Conservation (phyloP, 2,113 vertebrate species). For the Syrmaticus mikado region DNA sequence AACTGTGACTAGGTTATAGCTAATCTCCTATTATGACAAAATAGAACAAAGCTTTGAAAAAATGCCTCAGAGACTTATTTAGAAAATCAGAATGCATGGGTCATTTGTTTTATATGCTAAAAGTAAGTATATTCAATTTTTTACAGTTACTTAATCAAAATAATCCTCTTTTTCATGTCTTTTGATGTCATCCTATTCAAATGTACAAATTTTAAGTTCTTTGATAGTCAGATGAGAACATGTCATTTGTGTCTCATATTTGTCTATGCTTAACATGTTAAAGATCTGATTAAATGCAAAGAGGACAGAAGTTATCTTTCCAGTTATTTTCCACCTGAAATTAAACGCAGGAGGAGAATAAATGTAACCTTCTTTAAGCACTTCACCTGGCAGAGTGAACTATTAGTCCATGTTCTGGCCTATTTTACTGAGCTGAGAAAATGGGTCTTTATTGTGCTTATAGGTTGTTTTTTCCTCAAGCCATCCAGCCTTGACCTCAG, state of each 20-base stretch:
- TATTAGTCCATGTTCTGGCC: not conserved
- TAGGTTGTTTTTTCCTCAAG: not conserved
- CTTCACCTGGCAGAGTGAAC: not conserved
- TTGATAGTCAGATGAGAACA: rapidly evolving
- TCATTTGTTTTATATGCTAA: not conserved
- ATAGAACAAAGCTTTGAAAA: not conserved
- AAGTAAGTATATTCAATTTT: not conserved
- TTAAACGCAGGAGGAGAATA: not conserved
- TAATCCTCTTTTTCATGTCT: not conserved
- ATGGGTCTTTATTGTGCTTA: conserved; percentile 18
- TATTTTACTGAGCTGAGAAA: conserved; percentile 31
- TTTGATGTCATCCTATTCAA: not conserved
- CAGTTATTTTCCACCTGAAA: not conserved
- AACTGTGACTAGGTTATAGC: not conserved
- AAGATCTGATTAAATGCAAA: not conserved
- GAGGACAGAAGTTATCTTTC: not conserved
- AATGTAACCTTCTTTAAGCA: not conserved
- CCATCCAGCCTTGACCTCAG: conserved; percentile 50
- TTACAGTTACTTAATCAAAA: not conserved
- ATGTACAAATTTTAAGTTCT: rapidly evolving
- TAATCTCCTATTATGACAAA: not conserved
- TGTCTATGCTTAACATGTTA: not conserved
- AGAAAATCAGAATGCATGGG: not conserved
- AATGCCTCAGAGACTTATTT: not conserved
- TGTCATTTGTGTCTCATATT: not conserved